Conservation (phyloP, 1,140 invertebrate genomes). For the Drosophila insularis region DNA sequence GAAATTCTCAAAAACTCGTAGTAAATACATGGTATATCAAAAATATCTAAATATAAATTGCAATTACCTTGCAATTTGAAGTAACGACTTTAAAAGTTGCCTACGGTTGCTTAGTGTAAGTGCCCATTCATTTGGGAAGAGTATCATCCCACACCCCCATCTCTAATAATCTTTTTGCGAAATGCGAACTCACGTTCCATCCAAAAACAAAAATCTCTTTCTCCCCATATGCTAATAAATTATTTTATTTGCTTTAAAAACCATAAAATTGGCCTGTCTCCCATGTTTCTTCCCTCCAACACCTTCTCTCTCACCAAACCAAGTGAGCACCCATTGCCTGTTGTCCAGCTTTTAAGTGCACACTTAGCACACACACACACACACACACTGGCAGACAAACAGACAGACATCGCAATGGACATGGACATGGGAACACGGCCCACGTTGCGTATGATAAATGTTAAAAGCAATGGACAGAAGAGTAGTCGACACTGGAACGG, state of each 20-base stretch:
- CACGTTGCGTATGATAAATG: constrained; percentile 56
- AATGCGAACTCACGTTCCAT: constrained; percentile 31
- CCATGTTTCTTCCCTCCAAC: background rate
- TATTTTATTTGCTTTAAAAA: constrained; percentile 57
- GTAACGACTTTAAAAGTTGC: background rate
- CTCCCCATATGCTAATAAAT: constrained; percentile 53
- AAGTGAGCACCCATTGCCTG: background rate
- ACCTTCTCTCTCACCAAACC: background rate
- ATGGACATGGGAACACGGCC: constrained; percentile 21
- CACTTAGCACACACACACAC: constrained; percentile 41
- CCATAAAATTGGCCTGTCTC: constrained; percentile 40
- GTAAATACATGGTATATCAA: background rate
- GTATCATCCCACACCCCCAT: background rate
- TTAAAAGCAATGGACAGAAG: constrained; percentile 47
- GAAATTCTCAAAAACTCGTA: background rate
- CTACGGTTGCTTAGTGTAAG: background rate
- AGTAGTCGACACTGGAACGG: constrained; percentile 26
- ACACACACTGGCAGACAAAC: constrained; percentile 1
- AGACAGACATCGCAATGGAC: constrained; percentile 10
- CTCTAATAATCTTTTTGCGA: constrained; percentile 37
- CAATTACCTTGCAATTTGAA: background rate
- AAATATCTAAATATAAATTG: constrained; percentile 5
- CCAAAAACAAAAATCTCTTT: constrained; percentile 15
- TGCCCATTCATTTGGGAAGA: background rate
- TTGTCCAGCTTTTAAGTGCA: constrained; percentile 45